Evolutionary conservation across 2,888 invertebrate genomes (phyloP).

Genomic region (Leucozona laternaria): DNA sequence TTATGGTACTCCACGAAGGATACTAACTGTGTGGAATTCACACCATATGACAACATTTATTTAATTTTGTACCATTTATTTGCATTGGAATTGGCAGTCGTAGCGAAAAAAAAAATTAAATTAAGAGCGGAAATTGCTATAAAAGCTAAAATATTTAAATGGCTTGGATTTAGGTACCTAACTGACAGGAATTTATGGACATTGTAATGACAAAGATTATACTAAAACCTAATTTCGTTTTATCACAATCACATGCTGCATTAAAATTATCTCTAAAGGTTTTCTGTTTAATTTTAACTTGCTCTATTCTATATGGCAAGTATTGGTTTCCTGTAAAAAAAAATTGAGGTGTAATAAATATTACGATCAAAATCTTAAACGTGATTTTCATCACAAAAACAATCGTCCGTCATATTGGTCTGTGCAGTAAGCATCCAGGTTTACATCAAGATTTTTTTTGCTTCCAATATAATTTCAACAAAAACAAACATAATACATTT

Average conservation of each 20-base stretch:
- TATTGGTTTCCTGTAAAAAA: not conserved
- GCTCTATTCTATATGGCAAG: too few species aligned
- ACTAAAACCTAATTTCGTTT: constrained; percentile 4
- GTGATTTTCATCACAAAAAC: too few species aligned
- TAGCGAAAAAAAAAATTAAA: not conserved
- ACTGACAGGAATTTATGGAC: constrained; percentile 23
- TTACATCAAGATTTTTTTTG: too few species aligned
- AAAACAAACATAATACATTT: too few species aligned
- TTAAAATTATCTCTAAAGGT: not conserved
- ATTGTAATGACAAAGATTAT: constrained; percentile 17
- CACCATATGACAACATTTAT: constrained; percentile 65
- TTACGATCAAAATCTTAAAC: too few species aligned
- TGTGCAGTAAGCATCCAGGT: too few species aligned
- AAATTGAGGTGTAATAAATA: too few species aligned
- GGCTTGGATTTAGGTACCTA: not conserved
- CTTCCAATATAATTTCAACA: too few species aligned
- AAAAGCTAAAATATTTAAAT: constrained; percentile 34
- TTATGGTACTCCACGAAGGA: constrained; percentile 59
- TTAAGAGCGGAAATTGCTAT: constrained; percentile 14
- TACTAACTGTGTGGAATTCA: constrained; percentile 61
- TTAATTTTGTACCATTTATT: constrained; percentile 49
- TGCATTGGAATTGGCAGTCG: not conserved
- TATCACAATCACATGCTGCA: not conserved
- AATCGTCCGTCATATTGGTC: too few species aligned
- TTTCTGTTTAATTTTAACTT: not conserved